Base-by-base conservation (phyloP, 2,888 invertebrate species). In the Mythimna impura region DNA sequence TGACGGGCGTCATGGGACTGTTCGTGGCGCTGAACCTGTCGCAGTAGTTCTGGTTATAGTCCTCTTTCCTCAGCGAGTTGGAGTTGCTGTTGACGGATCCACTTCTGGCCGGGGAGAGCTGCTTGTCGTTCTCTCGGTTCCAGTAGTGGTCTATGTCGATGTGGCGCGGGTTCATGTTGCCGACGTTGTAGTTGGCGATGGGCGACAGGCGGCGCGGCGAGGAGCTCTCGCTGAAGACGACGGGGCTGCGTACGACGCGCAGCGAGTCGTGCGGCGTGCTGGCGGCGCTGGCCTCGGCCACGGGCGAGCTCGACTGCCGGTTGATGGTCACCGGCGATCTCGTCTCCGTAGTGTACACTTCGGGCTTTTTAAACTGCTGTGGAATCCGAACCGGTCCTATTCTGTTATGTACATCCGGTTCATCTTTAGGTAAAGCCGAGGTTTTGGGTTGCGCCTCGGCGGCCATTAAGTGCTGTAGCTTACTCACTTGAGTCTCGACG, bases 161-260 rank as follows among this genome's bases (percentile, higher is more conserved):
- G 84, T 96, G 96, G 67, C 96, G 85, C 43, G 96, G 96, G 78
- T 96, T 96, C 93, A 96, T 96, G 73, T 96, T 96, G n/a, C 96
- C 96, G 62, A 96, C 91, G 83, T 96, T 96, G 82, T 95, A 96
- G 86, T 96, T 96, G 55, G 92, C 92, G 82, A 96, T 94, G 1
- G 96, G 96, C 0, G 96, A 96, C 57, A 96, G 86, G 17, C 95
- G 87, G 66, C 94, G 88, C 6, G 96, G 96, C 0, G 96, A 94
- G 0, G 96, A 96, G 58, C 91, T 91, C 76, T 95, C 95, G 79
- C 95, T 96, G 90, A 96, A 96, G 3, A 95, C 91, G n/a, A 88
- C 89, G 0, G 96, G 96, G 76, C 96, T 96, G 68, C 89, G 87
- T 43, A 90, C 90, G 3, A 92, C 90, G 17, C 91, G 90, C 22